Conservation (phyloP, 2,888 invertebrate genomes). For the Hemistola chrysoprasaria region DNA sequence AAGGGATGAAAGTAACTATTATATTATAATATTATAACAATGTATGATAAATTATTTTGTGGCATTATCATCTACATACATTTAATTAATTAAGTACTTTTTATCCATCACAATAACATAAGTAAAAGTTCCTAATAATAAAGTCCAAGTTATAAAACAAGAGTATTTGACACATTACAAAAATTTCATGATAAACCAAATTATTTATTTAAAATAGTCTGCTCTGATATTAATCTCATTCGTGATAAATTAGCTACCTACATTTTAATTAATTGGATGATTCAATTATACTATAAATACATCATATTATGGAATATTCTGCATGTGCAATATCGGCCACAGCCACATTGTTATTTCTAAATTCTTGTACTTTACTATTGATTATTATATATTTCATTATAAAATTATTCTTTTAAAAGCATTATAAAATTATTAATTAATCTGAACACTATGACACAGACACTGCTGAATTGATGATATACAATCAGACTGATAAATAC, state of each 20-base stretch:
- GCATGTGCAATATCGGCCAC: constrained; percentile 18
- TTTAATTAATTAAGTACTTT: constrained; percentile 66
- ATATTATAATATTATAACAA: constrained; percentile 36
- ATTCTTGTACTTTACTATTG: constrained; percentile 10
- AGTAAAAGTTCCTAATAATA: constrained; percentile 27
- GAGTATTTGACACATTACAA: constrained; percentile 39
- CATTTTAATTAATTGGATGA: constrained; percentile 44
- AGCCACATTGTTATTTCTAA: constrained; percentile 5
- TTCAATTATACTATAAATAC: constrained; percentile 18
- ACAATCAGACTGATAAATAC: constrained; percentile 22
- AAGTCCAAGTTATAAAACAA: constrained; percentile 18
- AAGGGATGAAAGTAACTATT: constrained; percentile 44
- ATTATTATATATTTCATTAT: constrained; percentile 2
- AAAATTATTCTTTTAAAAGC: constrained; percentile 12
- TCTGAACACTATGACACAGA: constrained; percentile 31
- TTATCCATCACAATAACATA: constrained; percentile 56
- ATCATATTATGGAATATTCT: constrained; percentile 5
- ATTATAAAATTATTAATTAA: constrained; percentile 16
- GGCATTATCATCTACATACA: constrained; percentile 38
- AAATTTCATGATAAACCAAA: constrained; percentile 16
- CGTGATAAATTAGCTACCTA: constrained; percentile 72
- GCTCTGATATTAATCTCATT: constrained; percentile 25
- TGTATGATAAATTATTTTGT: constrained; percentile 43
- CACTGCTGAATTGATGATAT: neutral
- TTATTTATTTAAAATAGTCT: constrained; percentile 2